Evolutionary conservation across 2,797 vertebrate genomes (phyloP), one percentile per base, ranked within the genome.

Genomic region (Diglossa cyanea): DNA sequence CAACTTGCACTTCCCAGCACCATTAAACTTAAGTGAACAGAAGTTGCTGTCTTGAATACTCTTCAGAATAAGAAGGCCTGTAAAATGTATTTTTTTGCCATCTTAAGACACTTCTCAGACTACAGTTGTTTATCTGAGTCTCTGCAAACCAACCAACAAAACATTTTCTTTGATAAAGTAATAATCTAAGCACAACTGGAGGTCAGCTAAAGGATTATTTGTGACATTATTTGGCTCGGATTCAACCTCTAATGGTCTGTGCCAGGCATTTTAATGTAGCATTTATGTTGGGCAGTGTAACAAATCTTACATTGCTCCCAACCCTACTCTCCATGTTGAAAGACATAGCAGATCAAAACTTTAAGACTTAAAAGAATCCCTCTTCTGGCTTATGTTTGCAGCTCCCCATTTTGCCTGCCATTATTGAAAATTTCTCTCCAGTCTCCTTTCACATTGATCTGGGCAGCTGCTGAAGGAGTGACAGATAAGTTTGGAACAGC

Each of bases 401-500:
- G 44, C 48, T 91, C n/a, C 68, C 5, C 51, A 33, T 90, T 85
- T 53, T 75, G 24, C 33, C 55, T 89, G 63, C 26, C 19, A 30
- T 71, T 93, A 87, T 53, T 51, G 67, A 88, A 90, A 79, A 67
- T 61, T 82, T 85, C 39, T 61, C 67, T 82, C 17, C 26, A 77
- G 68, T 85, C 51, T 93, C 62, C 37, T 50, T 87, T 70, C n/a
- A 47, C 39, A 91, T 58, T 90, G 80, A 92, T 93, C 77, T 86
- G 62, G 63, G 54, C 66, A 87, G 60, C 24, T 74, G 55, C 40
- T 78, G 80, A n/a, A 48, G 20, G 42, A 90, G 35, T 53, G 45
- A 42, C 45, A 48, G 55, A 58, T 31, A 81, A 44, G 50, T 63
- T 84, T 0, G 0, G 79, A 93, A 65, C 28, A 81, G 25, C 57